Conservation (phyloP, 2,797 vertebrate genomes). For the Vespertilio murinus region DNA sequence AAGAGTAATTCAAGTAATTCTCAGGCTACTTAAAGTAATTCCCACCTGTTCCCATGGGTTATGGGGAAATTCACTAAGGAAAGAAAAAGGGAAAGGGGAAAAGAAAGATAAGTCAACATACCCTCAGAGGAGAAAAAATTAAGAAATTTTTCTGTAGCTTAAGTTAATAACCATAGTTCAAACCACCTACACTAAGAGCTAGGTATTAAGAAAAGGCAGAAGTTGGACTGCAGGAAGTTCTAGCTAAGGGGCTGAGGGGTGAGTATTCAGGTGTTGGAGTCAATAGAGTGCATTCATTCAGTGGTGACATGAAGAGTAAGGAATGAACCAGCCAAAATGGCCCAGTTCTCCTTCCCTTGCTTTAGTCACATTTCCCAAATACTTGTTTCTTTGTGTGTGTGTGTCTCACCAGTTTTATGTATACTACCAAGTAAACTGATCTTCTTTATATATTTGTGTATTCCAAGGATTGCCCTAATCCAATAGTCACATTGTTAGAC, state of each 20-base stretch:
- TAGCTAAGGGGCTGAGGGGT: background rate
- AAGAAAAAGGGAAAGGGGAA: background rate
- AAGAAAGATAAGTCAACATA: background rate
- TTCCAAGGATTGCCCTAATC: background rate
- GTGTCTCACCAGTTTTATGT: background rate
- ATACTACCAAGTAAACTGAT: background rate
- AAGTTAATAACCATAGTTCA: background rate
- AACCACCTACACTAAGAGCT: background rate
- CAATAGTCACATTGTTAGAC: background rate
- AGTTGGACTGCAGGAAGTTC: background rate
- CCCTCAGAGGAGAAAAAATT: background rate
- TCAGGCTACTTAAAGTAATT: background rate
- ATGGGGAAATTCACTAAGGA: background rate
- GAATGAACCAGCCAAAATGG: too few relatives aligned
- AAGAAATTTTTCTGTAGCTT: background rate
- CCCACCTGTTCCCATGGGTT: background rate
- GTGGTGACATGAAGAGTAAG: background rate
- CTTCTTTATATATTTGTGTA: background rate
- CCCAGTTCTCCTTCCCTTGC: background rate
- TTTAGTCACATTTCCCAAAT: background rate
- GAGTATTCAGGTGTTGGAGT: background rate
- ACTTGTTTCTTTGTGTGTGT: background rate
- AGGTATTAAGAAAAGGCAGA: background rate
- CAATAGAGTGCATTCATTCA: background rate
- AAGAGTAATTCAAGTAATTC: slow-evolving; percentile 11